phyloP scores from a whole-genome alignment of 2,888 invertebrate species.

The Charanyca ferruginea region DNA sequence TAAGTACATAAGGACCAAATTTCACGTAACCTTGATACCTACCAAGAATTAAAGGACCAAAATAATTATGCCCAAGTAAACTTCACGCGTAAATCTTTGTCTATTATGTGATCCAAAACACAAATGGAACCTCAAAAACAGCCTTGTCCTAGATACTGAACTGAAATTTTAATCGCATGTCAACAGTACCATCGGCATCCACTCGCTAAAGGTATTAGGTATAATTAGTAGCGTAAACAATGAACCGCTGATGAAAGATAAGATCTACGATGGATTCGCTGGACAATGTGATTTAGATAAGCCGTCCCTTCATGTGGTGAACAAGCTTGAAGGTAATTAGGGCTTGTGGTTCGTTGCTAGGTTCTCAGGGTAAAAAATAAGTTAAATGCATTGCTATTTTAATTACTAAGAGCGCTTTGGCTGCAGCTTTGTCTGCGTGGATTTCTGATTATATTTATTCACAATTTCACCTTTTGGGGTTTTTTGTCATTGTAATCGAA shows the following conservation, averaged over 20 bases:
- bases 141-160: slow-evolving; percentile 62
- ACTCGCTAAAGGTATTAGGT: slow-evolving; percentile 55
- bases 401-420: slow-evolving; percentile 19
- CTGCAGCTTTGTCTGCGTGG: neutral
- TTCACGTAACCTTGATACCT: neutral
- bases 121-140: slow-evolving; percentile 32
- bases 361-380: slow-evolving; percentile 33
- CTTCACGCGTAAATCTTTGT: slow-evolving; percentile 18
- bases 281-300: slow-evolving; percentile 61
- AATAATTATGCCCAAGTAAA: slow-evolving; percentile 2
- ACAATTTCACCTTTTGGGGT: no score
- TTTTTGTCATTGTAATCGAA: neutral
- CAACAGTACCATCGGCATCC: slow-evolving; percentile 57
- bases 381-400: slow-evolving; percentile 23
- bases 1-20: neutral
- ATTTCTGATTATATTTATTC: neutral
- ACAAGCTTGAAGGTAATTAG: slow-evolving; percentile 49
- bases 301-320: slow-evolving; percentile 42
- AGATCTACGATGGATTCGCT: slow-evolving; percentile 56
- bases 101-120: slow-evolving; percentile 34
- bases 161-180: slow-evolving; percentile 63
- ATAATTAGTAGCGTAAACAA: slow-evolving; percentile 64
- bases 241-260: slow-evolving; percentile 54
- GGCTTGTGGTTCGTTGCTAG: slow-evolving; percentile 12
- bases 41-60: neutral